A percentile compares a stretch with the other conserved stretches of the same genome.
phyloP scores from a whole-genome alignment of 1,140 invertebrate genomes.

The Akabosia matsudoensis region DNA sequence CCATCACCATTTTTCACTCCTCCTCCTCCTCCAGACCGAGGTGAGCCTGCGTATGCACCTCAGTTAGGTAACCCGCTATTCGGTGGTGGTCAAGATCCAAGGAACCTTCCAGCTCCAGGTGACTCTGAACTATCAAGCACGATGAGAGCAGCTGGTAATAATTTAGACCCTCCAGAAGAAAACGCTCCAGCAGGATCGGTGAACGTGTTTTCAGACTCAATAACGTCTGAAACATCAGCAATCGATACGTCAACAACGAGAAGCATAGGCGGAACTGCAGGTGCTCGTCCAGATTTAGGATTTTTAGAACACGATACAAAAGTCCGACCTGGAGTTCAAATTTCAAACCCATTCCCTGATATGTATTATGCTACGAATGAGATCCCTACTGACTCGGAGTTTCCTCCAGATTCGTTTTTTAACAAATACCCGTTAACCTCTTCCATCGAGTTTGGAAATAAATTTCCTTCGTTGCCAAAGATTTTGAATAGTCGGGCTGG shows the following conservation, averaged over 20 bases:
- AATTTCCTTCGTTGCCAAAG: not conserved
- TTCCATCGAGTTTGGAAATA: not conserved
- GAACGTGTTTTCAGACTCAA: not conserved
- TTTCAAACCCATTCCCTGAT: constrained; percentile 33
- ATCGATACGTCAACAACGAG: not conserved
- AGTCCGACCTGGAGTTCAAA: constrained; percentile 30
- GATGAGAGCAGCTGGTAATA: not conserved
- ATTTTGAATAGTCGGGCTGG: not conserved
- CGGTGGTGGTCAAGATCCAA: constrained; percentile 20
- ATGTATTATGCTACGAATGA: constrained; percentile 9
- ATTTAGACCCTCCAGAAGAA: constrained; percentile 25
- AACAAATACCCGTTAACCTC: not conserved
- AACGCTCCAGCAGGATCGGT: constrained; percentile 26
- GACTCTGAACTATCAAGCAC: not conserved
- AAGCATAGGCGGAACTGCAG: not conserved
- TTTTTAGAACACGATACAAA: constrained; percentile 18
- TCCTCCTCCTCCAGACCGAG: not conserved
- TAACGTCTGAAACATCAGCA: not conserved
- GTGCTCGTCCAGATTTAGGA: not conserved
- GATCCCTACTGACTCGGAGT: not conserved
- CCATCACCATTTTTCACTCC: not conserved
- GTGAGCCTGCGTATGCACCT: not conserved
- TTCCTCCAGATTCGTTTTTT: not conserved
- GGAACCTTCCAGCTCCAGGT: not conserved
- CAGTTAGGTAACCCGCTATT: constrained; percentile 14